phyloP scores from a whole-genome alignment of 2,888 invertebrate species.

The Omphaloscelis lunosa region DNA sequence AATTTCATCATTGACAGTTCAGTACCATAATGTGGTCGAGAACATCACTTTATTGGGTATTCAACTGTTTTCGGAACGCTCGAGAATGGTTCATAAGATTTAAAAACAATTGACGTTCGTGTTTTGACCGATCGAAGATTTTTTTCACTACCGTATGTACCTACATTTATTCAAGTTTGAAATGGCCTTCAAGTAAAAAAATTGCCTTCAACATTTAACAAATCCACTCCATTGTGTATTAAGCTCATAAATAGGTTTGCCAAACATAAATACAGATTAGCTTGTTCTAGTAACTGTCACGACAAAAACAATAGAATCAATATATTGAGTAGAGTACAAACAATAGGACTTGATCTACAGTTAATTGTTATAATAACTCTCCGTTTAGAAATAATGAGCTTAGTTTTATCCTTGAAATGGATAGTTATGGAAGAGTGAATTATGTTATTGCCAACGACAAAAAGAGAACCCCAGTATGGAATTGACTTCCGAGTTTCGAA shows the following conservation, averaged over 20 bases:
- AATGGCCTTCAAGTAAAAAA: not conserved
- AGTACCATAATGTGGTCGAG: conserved; percentile 48
- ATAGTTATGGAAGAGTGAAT: not conserved
- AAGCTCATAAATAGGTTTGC: conserved; percentile 5
- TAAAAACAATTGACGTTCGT: conserved; percentile 16
- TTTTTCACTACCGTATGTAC: not conserved
- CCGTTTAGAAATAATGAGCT: conserved; percentile 11
- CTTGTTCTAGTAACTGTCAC: conserved; percentile 16
- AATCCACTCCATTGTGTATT: conserved; percentile 15
- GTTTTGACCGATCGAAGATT: not conserved
- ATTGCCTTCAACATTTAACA: not conserved
- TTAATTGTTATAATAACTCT: conserved; percentile 3
- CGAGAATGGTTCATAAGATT: not conserved
- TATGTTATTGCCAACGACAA: not conserved
- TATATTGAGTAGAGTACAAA: conserved; percentile 37
- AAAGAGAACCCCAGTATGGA: not conserved
- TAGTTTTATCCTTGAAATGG: conserved; percentile 20
- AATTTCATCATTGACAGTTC: conserved; percentile 61
- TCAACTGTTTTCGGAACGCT: conserved; percentile 24
- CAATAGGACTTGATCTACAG: conserved; percentile 24
- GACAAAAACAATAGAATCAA: conserved; percentile 50
- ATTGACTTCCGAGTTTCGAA: not conserved
- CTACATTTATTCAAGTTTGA: conserved; percentile 2
- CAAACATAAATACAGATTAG: conserved; percentile 43
- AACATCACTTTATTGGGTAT: conserved; percentile 35